These are phyloP conservation scores for Nebria brevicollis DNA, from an alignment of 2,888 invertebrate genomes.

Conservation along the genomic window DNA sequence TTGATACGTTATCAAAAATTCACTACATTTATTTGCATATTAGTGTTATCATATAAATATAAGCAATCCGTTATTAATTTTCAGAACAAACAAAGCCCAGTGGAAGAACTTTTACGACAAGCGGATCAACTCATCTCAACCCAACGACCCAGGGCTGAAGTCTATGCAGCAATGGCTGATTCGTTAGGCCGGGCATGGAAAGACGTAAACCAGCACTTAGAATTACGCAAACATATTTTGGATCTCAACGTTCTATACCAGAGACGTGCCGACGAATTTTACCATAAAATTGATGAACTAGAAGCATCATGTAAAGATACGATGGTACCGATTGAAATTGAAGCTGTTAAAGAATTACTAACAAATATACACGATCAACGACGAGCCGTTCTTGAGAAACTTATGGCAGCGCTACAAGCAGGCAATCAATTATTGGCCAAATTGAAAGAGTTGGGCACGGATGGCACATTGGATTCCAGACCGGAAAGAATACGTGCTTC, in stretches of 20 bases:
- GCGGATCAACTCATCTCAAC: conserved; percentile 86
- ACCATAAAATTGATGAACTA: conserved; percentile 73
- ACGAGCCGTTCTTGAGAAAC: conserved; percentile 77
- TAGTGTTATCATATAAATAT: background rate
- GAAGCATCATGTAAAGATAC: conserved; percentile 76
- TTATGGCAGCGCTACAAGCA: conserved; percentile 83
- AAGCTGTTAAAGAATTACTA: conserved; percentile 75
- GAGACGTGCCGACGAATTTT: conserved; percentile 75
- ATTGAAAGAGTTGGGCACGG: conserved; percentile 77
- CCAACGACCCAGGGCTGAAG: conserved; percentile 79
- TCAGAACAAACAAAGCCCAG: conserved; percentile 87
- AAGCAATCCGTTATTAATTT: conserved; percentile 49
- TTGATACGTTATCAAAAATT: background rate
- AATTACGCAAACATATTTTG: conserved; percentile 79
- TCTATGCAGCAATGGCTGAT: conserved; percentile 90
- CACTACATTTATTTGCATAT: too few relatives aligned
- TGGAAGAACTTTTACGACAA: conserved; percentile 85
- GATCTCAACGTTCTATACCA: conserved; percentile 84
- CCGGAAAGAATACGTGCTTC: conserved; percentile 68
- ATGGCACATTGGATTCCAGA: conserved; percentile 80
- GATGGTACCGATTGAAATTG: conserved; percentile 76
- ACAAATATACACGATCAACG: conserved; percentile 77
- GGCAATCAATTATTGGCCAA: conserved; percentile 80
- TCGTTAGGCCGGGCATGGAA: conserved; percentile 81
- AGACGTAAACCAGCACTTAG: conserved; percentile 82